A percentile compares a stretch with the other conserved stretches of the same genome.
phyloP scores from a whole-genome alignment of 2,113 vertebrate species.

The Archocentrus centrarchus region DNA sequence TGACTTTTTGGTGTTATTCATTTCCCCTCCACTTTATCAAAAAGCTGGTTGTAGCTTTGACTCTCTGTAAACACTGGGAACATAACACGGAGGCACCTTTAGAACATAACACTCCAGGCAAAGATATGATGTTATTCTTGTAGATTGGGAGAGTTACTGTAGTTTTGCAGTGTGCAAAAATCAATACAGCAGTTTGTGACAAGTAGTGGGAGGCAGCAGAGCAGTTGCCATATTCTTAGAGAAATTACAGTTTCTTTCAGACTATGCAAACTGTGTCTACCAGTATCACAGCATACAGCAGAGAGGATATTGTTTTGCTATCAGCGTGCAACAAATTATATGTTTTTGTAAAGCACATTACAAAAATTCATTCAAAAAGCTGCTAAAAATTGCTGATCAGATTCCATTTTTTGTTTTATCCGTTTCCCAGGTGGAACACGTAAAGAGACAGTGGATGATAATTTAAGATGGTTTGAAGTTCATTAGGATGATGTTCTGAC shows the following conservation, averaged over 20 bases:
- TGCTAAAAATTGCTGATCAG: not conserved
- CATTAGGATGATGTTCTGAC: not conserved
- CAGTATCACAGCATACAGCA: not conserved
- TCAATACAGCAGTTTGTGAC: conserved; percentile 10
- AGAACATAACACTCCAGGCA: not conserved
- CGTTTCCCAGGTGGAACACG: not conserved
- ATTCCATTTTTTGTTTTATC: not conserved
- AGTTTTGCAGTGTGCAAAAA: not conserved
- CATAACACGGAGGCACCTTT: not conserved
- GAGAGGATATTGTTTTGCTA: not conserved
- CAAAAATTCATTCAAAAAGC: not conserved
- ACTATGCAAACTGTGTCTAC: not conserved
- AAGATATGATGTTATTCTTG: not conserved
- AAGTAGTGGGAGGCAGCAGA: conserved; percentile 18
- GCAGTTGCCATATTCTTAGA: not conserved
- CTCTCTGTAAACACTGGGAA: not conserved
- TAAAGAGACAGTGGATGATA: not conserved
- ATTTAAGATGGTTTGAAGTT: not conserved
- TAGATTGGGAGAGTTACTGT: not conserved
- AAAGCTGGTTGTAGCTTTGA: not conserved
- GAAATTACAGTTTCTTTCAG: not conserved
- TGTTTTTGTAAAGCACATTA: not conserved
- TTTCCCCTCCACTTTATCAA: not conserved
- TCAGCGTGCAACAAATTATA: not conserved
- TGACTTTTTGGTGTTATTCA: not conserved